phyloP scores from a whole-genome alignment of 2,888 invertebrate genomes.

The Eumerus sabulonum region DNA sequence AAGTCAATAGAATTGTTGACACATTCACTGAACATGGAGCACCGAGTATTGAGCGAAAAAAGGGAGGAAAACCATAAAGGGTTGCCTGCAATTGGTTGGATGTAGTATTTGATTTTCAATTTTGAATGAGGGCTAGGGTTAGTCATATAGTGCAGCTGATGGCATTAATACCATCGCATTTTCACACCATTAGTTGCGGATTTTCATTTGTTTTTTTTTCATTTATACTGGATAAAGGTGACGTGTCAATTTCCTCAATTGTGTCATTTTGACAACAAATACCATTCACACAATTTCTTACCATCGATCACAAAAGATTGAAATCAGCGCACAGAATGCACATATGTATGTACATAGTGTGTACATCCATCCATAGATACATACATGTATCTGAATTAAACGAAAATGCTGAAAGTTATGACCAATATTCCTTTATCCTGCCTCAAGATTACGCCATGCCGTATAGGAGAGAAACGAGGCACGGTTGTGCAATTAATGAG shows the following conservation, averaged over 20 bases:
- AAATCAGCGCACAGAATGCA: constrained; percentile 20
- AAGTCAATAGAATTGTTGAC: constrained; percentile 59
- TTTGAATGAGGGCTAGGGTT: constrained; percentile 24
- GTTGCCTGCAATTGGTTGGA: constrained; percentile 21
- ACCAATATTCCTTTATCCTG: constrained; percentile 64
- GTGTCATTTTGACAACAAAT: constrained; percentile 46
- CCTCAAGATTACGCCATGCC: constrained; percentile 38
- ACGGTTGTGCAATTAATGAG: constrained; percentile 67
- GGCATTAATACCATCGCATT: constrained; percentile 55
- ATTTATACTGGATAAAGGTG: constrained; percentile 36
- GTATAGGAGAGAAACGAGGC: not conserved
- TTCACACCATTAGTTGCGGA: constrained; percentile 68
- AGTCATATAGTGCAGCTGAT: constrained; percentile 61
- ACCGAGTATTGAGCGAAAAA: no score
- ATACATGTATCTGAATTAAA: not conserved
- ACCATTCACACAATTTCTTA: not conserved
- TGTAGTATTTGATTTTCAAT: no score
- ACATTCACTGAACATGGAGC: constrained; percentile 50
- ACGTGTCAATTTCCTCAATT: constrained; percentile 52
- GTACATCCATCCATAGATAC: constrained; percentile 3
- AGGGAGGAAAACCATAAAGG: no score
- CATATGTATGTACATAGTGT: constrained; percentile 2
- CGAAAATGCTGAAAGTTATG: constrained; percentile 62
- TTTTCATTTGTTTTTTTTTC: constrained; percentile 17
- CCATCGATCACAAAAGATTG: constrained; percentile 44